phyloP scores from a whole-genome alignment of 2,797 vertebrate genomes.

The Micrastur ruficollis region DNA sequence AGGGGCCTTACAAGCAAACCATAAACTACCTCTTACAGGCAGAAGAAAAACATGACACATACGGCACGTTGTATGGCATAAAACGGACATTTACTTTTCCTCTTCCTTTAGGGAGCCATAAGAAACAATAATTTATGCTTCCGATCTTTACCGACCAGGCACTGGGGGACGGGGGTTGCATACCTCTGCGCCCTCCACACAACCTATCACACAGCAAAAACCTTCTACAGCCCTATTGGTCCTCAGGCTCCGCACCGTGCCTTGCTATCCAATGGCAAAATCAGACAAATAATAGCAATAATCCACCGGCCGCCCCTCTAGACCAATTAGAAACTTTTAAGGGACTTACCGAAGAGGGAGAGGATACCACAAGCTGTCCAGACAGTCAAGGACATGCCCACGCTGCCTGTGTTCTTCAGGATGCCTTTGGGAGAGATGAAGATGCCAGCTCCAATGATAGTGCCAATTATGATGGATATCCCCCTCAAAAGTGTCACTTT shows the following conservation, averaged over 20 bases:
- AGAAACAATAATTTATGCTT: background rate
- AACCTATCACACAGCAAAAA: background rate
- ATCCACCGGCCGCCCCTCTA: background rate
- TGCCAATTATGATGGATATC: conserved; percentile 92
- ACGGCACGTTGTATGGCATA: background rate
- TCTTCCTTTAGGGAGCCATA: background rate
- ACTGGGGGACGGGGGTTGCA: rapidly evolving
- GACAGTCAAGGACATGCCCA: conserved; percentile 90
- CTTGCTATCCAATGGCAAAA: conserved; percentile 38
- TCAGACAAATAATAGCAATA: background rate
- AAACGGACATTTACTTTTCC: background rate
- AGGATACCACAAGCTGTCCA: conserved; percentile 91
- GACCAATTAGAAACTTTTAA: conserved; percentile 36
- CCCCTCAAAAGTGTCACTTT: conserved; percentile 93
- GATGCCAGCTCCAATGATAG: conserved; percentile 94
- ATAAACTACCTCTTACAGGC: background rate
- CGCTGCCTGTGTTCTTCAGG: conserved; percentile 87
- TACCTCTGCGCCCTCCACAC: background rate
- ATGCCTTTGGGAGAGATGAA: conserved; percentile 97
- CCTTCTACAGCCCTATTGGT: conserved; percentile 1
- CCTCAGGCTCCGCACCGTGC: background rate
- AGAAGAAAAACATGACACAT: background rate
- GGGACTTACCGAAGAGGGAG: conserved; percentile 92
- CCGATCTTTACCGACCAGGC: rapidly evolving
- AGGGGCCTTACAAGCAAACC: background rate